Percentiles rank a stretch among this genome's conserved stretches.
These are phyloP conservation scores for Opisthocomus hoazin DNA, from an alignment of 2,113 vertebrate genomes.

Conservation along the genomic window DNA sequence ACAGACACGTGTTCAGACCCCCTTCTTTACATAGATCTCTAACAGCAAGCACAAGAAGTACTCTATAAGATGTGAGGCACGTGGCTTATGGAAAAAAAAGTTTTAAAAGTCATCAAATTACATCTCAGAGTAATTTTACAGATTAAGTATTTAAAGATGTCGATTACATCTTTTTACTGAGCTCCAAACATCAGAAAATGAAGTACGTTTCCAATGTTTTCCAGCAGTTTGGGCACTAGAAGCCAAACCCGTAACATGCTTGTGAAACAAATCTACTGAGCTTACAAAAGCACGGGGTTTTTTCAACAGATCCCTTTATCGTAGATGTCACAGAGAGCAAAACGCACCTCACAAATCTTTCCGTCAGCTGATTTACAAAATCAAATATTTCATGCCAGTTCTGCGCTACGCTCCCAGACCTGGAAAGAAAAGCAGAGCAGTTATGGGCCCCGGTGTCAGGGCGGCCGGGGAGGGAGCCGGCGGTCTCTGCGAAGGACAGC, in stretches of 20 bases:
- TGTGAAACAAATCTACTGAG: not conserved
- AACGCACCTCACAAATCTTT: constrained; percentile 90
- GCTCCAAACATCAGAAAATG: not conserved
- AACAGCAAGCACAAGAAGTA: not conserved
- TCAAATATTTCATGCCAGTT: constrained; percentile 89
- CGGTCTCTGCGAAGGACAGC: no score
- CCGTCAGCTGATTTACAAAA: constrained; percentile 88
- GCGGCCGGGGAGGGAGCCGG: no score
- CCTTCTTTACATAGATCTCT: not conserved
- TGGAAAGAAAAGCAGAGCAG: constrained; percentile 62
- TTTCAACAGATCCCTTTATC: not conserved
- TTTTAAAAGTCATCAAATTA: not conserved
- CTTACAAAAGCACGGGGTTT: accelerated
- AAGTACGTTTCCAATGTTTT: not conserved
- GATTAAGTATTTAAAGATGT: not conserved
- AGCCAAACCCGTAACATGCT: not conserved
- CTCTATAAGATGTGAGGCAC: not conserved
- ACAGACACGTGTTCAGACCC: not conserved
- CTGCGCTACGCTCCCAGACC: constrained; percentile 85
- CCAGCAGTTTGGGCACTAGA: no score
- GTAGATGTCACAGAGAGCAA: not conserved
- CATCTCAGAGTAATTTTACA: not conserved
- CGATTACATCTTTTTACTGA: not conserved
- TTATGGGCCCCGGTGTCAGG: no score
- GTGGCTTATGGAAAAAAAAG: not conserved